Percentiles rank a stretch among this genome's conserved stretches.
These are phyloP conservation scores for Melanotaenia pygmaea DNA, from an alignment of 2,797 vertebrate genomes.

Conservation along the genomic window DNA sequence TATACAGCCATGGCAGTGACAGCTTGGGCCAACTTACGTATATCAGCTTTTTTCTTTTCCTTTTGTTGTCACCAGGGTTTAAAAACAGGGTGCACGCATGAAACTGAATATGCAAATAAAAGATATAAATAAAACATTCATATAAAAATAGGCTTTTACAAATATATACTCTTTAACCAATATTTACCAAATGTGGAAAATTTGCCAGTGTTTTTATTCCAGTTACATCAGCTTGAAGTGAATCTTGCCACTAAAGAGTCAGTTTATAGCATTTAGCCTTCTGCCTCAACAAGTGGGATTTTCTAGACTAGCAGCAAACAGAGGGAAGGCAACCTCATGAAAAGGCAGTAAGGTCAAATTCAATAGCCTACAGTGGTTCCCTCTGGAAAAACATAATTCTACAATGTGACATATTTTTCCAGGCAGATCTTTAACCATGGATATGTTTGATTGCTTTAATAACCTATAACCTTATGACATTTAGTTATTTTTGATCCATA, in stretches of 20 bases:
- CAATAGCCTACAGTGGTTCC: slow-evolving; percentile 71
- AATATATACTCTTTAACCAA: slow-evolving; percentile 95
- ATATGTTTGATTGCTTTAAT: slow-evolving; percentile 59
- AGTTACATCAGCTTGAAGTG: slow-evolving; percentile 67
- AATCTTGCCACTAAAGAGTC: slow-evolving; percentile 61
- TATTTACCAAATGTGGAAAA: slow-evolving; percentile 87
- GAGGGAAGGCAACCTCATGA: slow-evolving; percentile 79
- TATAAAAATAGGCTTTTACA: slow-evolving; percentile 99
- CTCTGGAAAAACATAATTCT: slow-evolving; percentile 61
- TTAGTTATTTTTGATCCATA: slow-evolving; percentile 82
- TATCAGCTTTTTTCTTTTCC: slow-evolving; percentile 49
- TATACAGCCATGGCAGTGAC: slow-evolving; percentile 77
- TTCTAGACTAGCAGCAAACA: slow-evolving; percentile 97
- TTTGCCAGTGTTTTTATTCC: slow-evolving; percentile 81
- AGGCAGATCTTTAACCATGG: slow-evolving; percentile 75
- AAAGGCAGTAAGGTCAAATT: slow-evolving; percentile 78
- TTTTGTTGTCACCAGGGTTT: slow-evolving; percentile 56
- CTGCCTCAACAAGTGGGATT: slow-evolving; percentile 75
- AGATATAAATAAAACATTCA: slow-evolving; percentile 97
- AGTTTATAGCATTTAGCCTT: slow-evolving; percentile 56
- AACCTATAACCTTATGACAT: slow-evolving; percentile 74
- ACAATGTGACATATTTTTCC: slow-evolving; percentile 64
- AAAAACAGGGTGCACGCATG: slow-evolving; percentile 68
- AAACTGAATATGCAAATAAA: slow-evolving; percentile 82
- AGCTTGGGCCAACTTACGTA: slow-evolving; percentile 66